These are phyloP conservation scores for Paratilapia polleni DNA, from an alignment of 2,113 vertebrate species.

Conservation along the genomic window DNA sequence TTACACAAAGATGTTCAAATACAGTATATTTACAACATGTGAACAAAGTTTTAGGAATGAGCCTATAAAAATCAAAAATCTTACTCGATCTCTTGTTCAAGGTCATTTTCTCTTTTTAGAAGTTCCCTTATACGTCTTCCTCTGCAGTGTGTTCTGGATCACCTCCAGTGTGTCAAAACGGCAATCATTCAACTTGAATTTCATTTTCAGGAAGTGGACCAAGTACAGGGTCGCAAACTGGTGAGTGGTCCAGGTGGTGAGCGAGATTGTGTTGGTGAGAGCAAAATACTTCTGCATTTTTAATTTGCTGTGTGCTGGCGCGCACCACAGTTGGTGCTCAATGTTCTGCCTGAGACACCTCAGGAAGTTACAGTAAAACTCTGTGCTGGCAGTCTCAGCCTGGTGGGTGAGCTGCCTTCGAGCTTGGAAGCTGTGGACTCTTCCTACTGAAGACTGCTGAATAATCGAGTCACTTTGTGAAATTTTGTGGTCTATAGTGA, in stretches of 20 bases:
- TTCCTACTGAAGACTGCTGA: too few species aligned
- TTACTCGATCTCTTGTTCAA: neutral
- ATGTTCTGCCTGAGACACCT: neutral
- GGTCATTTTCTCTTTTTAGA: accelerated
- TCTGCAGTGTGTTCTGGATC: neutral
- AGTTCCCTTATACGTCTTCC: accelerated
- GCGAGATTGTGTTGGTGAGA: accelerated
- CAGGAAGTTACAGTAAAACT: neutral
- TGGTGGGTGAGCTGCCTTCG: too few species aligned
- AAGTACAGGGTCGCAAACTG: accelerated
- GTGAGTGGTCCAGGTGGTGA: neutral
- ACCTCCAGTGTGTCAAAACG: neutral
- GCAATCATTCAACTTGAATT: neutral
- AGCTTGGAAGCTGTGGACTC: too few species aligned
- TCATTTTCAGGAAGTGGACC: neutral
- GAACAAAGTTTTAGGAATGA: neutral
- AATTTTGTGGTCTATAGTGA: too few species aligned
- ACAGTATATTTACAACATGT: neutral
- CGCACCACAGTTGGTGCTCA: accelerated
- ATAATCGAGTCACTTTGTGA: too few species aligned
- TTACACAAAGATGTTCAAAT: neutral
- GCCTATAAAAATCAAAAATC: neutral
- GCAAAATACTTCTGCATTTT: neutral
- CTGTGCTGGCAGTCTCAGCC: neutral
- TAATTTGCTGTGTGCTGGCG: accelerated